phyloP scores from a whole-genome alignment of 2,888 invertebrate species.

The Tubulanus polymorphus region DNA sequence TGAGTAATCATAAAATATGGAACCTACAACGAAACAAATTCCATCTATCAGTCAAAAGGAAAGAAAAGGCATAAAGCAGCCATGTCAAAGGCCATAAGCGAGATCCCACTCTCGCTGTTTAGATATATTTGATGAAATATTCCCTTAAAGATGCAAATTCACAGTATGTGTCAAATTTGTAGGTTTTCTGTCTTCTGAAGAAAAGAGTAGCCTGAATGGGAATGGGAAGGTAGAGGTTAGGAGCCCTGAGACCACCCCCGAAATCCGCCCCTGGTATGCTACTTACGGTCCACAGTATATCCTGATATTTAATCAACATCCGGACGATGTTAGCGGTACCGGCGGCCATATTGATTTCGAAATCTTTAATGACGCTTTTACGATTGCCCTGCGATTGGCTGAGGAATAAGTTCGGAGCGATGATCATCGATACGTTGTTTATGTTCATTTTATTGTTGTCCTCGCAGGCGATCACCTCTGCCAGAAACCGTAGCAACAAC shows the following conservation, averaged over 20 bases:
- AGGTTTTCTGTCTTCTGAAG: background rate
- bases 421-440: slow-evolving; percentile 90
- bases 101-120: no score
- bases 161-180: slow-evolving; percentile 8
- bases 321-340: slow-evolving; percentile 83
- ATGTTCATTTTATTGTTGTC: slow-evolving; percentile 81
- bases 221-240: no score
- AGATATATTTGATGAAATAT: no score
- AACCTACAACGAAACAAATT: slow-evolving; percentile 22
- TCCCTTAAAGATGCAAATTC: background rate
- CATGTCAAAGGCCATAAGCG: no score
- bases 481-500: slow-evolving; percentile 73
- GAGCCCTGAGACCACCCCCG: background rate
- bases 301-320: slow-evolving; percentile 72
- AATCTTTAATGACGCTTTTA: slow-evolving; percentile 25
- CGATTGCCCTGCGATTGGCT: slow-evolving; percentile 22
- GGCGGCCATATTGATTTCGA: slow-evolving; percentile 66
- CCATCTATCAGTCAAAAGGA: no score
- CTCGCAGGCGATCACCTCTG: slow-evolving; percentile 66
- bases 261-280: slow-evolving; percentile 32
- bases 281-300: slow-evolving; percentile 77
- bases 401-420: slow-evolving; percentile 78
- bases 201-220: no score
- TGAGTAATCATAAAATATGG: slow-evolving; percentile 28
- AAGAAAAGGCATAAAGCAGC: no score